Evolutionary conservation across 2,113 vertebrate species (phyloP).

Genomic region (Tyrannus savana): DNA sequence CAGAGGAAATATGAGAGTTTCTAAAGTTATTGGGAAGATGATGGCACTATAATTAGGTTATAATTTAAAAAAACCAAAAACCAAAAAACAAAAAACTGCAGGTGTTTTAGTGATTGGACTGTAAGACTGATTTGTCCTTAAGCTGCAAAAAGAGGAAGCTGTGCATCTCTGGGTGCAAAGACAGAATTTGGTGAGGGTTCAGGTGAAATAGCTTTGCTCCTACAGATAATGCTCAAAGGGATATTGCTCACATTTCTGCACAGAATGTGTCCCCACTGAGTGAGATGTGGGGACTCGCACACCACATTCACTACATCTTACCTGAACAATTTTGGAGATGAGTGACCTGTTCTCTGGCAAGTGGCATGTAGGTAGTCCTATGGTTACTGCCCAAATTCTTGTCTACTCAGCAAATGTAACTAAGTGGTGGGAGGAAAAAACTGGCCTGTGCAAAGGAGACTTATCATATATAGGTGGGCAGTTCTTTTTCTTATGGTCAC

Average conservation of each 20-base stretch:
- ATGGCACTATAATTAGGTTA: not conserved
- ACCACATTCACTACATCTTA: not conserved
- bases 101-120: not conserved
- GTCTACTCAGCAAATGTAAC: not conserved
- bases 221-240: not conserved
- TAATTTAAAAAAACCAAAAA: not conserved
- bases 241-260: not conserved
- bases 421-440: not conserved
- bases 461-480: not conserved
- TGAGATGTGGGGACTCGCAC: not conserved
- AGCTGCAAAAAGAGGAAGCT: not conserved
- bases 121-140: not conserved
- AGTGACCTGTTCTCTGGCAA: not conserved
- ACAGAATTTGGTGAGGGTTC: not conserved
- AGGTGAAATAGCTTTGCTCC: not conserved
- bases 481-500: not conserved
- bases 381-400: not conserved
- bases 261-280: not conserved
- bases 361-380: accelerated
- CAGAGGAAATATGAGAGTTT: not conserved
- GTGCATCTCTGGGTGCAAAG: not conserved
- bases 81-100: not conserved
- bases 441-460: not conserved
- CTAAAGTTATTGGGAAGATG: not conserved
- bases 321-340: not conserved